These are phyloP conservation scores for Malaclemys terrapin DNA, from an alignment of 2,113 vertebrate genomes.

Conservation along the genomic window DNA sequence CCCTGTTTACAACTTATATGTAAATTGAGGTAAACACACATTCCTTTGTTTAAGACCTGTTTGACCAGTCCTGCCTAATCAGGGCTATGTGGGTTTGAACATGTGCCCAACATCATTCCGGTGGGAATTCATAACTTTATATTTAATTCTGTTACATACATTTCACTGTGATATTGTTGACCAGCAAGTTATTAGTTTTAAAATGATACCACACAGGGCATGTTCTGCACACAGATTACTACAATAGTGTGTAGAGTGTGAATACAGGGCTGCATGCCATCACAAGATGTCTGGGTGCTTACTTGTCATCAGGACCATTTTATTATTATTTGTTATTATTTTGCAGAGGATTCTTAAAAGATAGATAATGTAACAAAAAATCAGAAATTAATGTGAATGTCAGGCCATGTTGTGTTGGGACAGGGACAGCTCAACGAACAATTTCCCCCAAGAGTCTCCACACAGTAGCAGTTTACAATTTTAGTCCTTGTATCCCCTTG, in stretches of 20 bases:
- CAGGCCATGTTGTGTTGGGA: background rate
- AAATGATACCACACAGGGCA: background rate
- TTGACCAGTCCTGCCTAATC: background rate
- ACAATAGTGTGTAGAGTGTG: background rate
- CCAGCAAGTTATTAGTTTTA: background rate
- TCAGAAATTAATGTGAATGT: background rate
- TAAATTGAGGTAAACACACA: background rate
- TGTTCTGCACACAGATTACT: background rate
- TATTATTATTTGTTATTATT: background rate
- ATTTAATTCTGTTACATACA: background rate
- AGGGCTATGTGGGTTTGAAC: background rate
- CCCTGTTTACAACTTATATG: background rate
- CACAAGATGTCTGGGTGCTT: background rate
- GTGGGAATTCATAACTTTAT: background rate
- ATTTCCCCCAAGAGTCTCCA: background rate
- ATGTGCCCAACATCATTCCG: background rate
- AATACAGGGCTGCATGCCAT: background rate
- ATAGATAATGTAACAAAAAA: background rate
- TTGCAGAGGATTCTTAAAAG: background rate
- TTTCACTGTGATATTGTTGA: background rate
- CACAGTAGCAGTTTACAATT: background rate
- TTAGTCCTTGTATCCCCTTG: background rate
- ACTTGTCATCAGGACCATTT: background rate
- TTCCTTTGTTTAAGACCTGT: background rate
- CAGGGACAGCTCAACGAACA: background rate